Evolutionary conservation across 2,888 invertebrate species (phyloP).

Genomic region (Marronus borbonicus): DNA sequence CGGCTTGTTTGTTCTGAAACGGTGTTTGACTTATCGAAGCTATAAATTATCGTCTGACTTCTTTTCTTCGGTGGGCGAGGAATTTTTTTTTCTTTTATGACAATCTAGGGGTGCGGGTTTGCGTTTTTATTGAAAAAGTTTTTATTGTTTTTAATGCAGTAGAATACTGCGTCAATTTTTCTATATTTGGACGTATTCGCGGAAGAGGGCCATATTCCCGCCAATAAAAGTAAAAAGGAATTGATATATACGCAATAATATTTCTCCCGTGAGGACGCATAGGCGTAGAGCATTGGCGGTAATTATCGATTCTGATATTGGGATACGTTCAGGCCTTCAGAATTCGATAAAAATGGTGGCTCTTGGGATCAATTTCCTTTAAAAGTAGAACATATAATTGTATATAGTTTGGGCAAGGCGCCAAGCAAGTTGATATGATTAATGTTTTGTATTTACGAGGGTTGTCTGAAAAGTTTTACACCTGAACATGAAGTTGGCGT

Average conservation of each 20-base stretch:
- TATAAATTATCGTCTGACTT: constrained; percentile 33
- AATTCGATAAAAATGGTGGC: no score
- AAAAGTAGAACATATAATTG: no score
- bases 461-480: no score
- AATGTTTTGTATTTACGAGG: no score
- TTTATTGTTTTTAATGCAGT: constrained; percentile 40
- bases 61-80: constrained; percentile 22
- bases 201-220: background rate
- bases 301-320: no score
- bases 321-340: no score
- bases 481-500: no score
- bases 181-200: constrained; percentile 10
- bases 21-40: constrained; percentile 31
- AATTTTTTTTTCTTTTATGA: constrained; percentile 18
- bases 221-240: constrained; percentile 7
- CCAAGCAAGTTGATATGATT: no score
- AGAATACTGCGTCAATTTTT: constrained; percentile 23
- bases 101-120: constrained; percentile 22
- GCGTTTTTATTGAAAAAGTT: constrained; percentile 47
- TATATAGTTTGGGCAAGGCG: no score
- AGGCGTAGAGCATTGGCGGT: no score
- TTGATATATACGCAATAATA: constrained; percentile 7
- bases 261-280: background rate
- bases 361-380: no score
- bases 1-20: constrained; percentile 3